Evolutionary conservation across 2,888 invertebrate genomes (phyloP).

Genomic region (Oscheius sp.): DNA sequence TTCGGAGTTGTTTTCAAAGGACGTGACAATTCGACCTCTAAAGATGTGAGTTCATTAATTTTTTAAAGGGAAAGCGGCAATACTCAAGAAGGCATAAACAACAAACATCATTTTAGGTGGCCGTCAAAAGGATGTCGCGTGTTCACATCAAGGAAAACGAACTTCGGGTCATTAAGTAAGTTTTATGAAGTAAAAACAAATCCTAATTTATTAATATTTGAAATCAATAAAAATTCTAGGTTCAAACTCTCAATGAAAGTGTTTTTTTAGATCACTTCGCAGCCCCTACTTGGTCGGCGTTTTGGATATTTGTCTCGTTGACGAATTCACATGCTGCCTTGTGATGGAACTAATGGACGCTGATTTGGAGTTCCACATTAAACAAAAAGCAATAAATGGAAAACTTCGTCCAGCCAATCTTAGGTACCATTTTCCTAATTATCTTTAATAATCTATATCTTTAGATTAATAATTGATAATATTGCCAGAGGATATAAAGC

Average conservation of each 20-base stretch:
- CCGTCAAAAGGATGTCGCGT: conserved; percentile 62
- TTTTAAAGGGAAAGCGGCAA: neutral
- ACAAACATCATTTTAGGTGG: conserved; percentile 50
- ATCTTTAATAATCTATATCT: conserved; percentile 10
- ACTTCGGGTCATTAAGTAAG: conserved; percentile 59
- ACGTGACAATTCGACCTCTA: conserved; percentile 28
- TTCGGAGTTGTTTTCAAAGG: conserved; percentile 65
- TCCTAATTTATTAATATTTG: too few species aligned
- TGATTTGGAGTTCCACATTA: conserved; percentile 63
- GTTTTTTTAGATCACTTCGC: conserved; percentile 43
- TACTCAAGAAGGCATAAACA: neutral
- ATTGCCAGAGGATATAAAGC: conserved; percentile 67
- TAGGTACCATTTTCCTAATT: conserved; percentile 37
- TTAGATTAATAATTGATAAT: conserved; percentile 61
- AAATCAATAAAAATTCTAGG: too few species aligned
- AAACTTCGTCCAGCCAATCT: conserved; percentile 55
- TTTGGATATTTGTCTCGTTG: conserved; percentile 62
- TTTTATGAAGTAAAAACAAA: conserved; percentile 27
- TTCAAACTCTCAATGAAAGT: too few species aligned
- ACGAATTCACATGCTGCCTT: conserved; percentile 57
- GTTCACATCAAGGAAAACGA: conserved; percentile 64
- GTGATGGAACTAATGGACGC: conserved; percentile 67
- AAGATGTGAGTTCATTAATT: conserved; percentile 24
- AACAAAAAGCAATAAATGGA: conserved; percentile 49
- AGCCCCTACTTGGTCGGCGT: conserved; percentile 59